Base-by-base conservation (phyloP, 2,888 invertebrate species). In the Drosophila anomalata region DNA sequence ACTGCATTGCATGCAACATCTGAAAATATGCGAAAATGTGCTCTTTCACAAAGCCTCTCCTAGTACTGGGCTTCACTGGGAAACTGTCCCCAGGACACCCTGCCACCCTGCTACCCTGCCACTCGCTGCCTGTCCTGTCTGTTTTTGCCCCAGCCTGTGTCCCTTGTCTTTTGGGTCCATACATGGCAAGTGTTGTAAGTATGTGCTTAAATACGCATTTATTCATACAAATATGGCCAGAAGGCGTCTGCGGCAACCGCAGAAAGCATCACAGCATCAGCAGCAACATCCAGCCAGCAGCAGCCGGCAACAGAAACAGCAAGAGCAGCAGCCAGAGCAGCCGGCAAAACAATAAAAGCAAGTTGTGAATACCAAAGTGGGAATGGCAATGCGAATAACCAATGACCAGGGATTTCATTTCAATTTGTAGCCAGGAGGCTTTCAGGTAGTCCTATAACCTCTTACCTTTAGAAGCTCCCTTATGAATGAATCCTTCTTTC, bases 201-300 rank as follows among this genome's bases (percentile, higher is more conserved):
- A 87, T 82, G 87, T 79, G 89, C 79, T 89, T 88, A 87, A 89
- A 89, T 89, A 89, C 89, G 87, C 89, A 89, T 87, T 88, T 83
- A 87, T 87, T 88, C 89, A 89, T 78, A 78, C 88, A 88, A 85
- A 85, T 88, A 85, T 85, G 84, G 84, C 87, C 77, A 84, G 65
- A 51, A 75, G 75, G 69, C 76, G 73, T 75, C 68, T 54, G 73
- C 77, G 68, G 88, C 73, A 77, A 54, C 84, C 52, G 66, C 77
- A 79, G 67, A 70, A 63, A 62, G 61, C 61, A 67, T 44, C 66
- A 44, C 55, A 51, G 63, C 51, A 66, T 68, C 61, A 61, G 60
- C 76, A 78, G 61, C 53, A 60, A 57, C 44, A 63, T 26, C 26
- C 29, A 29, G 29, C 29, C 65, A 61, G 54, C 17, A 61, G 54